Base-by-base conservation (phyloP, 2,888 invertebrate genomes). In the Tiliacea aurago region DNA sequence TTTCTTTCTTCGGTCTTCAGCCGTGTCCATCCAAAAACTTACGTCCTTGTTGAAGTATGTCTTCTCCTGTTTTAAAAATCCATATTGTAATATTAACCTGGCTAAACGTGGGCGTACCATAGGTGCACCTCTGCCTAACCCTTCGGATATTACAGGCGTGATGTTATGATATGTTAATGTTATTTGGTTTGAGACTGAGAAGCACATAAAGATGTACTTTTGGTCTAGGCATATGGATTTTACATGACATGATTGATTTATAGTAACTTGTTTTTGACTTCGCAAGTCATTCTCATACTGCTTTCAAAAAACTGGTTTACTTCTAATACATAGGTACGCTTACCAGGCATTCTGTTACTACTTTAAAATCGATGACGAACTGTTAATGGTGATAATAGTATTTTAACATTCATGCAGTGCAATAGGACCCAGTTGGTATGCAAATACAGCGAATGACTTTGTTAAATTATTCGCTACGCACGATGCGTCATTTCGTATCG, bases 401-500 rank as follows among this genome's bases (percentile, higher is more conserved):
- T 56, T 74, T 65, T 49, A 76, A 49, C 5, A 2, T 33, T 45
- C 43, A 33, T 15, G 49, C 53, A 23, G 33, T 33, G 47, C 13
- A 15, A 6, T n/a, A 41, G 41, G 11, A 37, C 37, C 13, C 15
- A 13, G 59, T 77, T 68, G 53, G 58, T 75, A 75, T 75, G 33
- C 53, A 55, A 61, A 61, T 61, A 53, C n/a, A 67, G 45, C 1
- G 59, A 13, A 59, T 76, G 77, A 53, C 51, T 56, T 37, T 37
- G n/a, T n/a, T 43, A 37, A n/a, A 45, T 47, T 47, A 58, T 37
- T 37, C 37, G 51, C 45, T 5, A 61, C 23, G 58, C 68, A 53
- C n/a, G 68, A 53, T 68, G 53, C 47, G 53, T 75, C 69, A 77
- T 76, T 49, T n/a, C 9, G 18, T 59, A 66, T 75, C 10, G 59